A percentile compares a stretch with the other conserved stretches of the same genome.
Conservation (phyloP, 2,888 invertebrate genomes). For the Campoletis raptor region DNA sequence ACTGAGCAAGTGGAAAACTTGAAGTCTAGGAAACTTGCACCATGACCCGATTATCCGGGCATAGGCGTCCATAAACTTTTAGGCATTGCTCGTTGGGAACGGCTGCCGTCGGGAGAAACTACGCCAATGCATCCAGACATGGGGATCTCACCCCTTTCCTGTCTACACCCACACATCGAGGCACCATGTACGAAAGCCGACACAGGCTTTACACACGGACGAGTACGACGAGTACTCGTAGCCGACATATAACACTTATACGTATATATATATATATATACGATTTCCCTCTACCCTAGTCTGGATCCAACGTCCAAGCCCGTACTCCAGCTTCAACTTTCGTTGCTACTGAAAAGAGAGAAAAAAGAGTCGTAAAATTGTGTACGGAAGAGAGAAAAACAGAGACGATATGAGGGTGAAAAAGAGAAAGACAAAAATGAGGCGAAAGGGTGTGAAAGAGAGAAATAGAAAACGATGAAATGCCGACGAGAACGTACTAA, state of each 20-base stretch:
- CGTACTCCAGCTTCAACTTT: conserved; percentile 58
- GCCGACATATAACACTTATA: conserved; percentile 57
- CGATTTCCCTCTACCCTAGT: conserved; percentile 72
- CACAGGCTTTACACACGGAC: conserved; percentile 73
- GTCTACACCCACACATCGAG: conserved; percentile 81
- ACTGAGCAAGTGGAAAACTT: conserved; percentile 35
- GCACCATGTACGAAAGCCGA: conserved; percentile 70
- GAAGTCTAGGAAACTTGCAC: conserved; percentile 51
- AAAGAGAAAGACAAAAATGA: conserved; percentile 25
- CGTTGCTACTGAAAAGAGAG: conserved; percentile 30
- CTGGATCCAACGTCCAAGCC: conserved; percentile 50
- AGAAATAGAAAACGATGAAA: background rate
- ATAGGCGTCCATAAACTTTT: conserved; percentile 34
- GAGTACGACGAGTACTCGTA: conserved; percentile 71
- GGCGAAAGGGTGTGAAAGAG: background rate
- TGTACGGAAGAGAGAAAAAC: background rate
- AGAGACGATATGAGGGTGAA: background rate
- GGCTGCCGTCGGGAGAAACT: conserved; percentile 65
- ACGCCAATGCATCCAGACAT: conserved; percentile 82
- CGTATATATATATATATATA: background rate
- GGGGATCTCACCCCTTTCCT: conserved; percentile 81
- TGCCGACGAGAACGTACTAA: background rate
- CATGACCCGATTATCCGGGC: conserved; percentile 70
- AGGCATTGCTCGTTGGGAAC: conserved; percentile 48
- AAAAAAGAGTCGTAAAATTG: too few relatives aligned